Evolutionary conservation across 2,113 vertebrate species (phyloP), one percentile per base, ranked within the genome.

Genomic region (Acrocephalus arundinaceus): DNA sequence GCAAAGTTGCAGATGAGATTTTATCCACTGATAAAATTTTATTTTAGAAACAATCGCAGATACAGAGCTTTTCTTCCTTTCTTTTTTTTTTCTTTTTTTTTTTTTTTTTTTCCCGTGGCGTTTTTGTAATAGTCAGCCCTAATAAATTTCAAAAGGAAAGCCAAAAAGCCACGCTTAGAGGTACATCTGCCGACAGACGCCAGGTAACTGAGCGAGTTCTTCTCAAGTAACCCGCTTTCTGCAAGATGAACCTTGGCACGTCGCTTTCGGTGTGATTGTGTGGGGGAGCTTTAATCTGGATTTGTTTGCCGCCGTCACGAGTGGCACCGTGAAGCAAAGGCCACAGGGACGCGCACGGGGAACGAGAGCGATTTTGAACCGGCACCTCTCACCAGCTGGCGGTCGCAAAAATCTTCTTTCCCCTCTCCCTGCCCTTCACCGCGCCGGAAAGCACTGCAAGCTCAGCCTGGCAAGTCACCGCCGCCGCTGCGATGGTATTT

Each of bases 31-130:
- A 23, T 17, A 61, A 61, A 61, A 37, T 35, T 37, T 59, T 61
- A 61, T 88, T 90, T 91, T 63, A 76, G 43, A 70, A 93, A 59
- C 37, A 67, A 17, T 17, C 17, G 54, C 37, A 62, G 24, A 54
- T 20, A 61, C 0, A 8, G 30, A 72, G 7, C 4, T 30, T 9
- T 7, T 31, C 5, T n/a, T 23, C 1, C 23, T 3, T 2, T 13
- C 19, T 15, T 3, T 13, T 33, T 30, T 23, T 27, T 16, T 13
- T 6, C 45, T 6, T 4, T 3, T 13, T 10, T 28, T 25, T 24
- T 31, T 10, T 31, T 41, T 5, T 9, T 31, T 14, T n/a, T 15
- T 1, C 3, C 15, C 1, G 8, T 31, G 67, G 21, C 15, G 1
- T 75, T 90, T 95, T 83, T 25, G 30, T 83, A 39, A 51, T 20